phyloP scores from a whole-genome alignment of 2,888 invertebrate genomes.

The Eupithecia inturbata region DNA sequence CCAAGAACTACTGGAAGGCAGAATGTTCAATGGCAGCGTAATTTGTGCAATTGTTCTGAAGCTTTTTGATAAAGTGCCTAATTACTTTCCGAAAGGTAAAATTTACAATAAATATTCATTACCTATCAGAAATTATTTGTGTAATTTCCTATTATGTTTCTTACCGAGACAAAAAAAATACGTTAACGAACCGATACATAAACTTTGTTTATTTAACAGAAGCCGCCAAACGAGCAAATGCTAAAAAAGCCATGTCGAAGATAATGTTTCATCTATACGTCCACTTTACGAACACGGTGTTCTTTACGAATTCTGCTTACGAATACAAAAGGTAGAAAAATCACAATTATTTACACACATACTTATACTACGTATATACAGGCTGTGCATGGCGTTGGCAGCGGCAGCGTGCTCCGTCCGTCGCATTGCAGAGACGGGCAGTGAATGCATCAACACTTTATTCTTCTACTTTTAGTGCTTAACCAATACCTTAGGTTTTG shows the following conservation, averaged over 20 bases:
- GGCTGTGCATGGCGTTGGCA: too few species aligned
- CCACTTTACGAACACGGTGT: constrained; percentile 23
- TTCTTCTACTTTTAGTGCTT: too few species aligned
- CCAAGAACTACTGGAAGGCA: neutral
- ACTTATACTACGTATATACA: too few species aligned
- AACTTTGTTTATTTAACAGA: constrained; percentile 1
- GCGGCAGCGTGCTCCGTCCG: too few species aligned
- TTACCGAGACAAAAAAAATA: neutral
- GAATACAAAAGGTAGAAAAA: constrained; percentile 7
- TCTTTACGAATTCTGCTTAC: constrained; percentile 6
- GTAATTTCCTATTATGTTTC: neutral
- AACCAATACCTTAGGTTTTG: too few species aligned
- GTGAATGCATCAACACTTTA: too few species aligned
- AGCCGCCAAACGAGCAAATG: constrained; percentile 1
- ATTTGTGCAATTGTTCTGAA: constrained; percentile 17
- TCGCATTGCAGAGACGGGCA: too few species aligned
- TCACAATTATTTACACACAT: too few species aligned
- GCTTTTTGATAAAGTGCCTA: constrained; percentile 13
- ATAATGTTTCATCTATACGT: constrained; percentile 32
- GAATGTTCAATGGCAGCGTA: constrained; percentile 24
- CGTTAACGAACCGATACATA: neutral
- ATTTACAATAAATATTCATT: neutral
- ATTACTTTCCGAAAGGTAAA: constrained; percentile 35
- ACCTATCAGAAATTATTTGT: neutral
- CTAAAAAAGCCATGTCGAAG: constrained; percentile 25